These are phyloP conservation scores for Julus scandinavius DNA, from an alignment of 2,888 invertebrate species.

Conservation along the genomic window DNA sequence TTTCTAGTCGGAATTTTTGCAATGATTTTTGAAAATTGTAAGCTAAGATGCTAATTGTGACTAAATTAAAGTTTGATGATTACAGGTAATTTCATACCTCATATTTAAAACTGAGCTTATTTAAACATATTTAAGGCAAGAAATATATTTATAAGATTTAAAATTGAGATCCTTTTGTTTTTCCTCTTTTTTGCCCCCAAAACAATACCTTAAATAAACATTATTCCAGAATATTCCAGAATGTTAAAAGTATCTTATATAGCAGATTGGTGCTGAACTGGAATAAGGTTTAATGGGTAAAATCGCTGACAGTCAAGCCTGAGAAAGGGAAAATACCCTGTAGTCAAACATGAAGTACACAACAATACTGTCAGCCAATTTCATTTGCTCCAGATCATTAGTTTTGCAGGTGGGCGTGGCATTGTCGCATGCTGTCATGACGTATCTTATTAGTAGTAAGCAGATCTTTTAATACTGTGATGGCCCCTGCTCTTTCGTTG, in stretches of 20 bases:
- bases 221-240: no score
- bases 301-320: neutral
- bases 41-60: no score
- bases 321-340: neutral
- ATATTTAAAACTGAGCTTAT: neutral
- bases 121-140: neutral
- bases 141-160: neutral
- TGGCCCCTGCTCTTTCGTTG: constrained; percentile 12
- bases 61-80: no score
- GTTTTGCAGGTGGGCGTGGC: neutral
- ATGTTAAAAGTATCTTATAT: no score
- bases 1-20: no score
- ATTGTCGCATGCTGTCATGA: neutral
- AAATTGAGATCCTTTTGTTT: neutral
- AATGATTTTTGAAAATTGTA: no score
- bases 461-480: constrained; percentile 37
- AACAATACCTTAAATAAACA: neutral
- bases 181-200: neutral
- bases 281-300: neutral
- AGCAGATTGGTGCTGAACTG: no score
- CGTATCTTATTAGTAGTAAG: neutral
- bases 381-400: neutral
- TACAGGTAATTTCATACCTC: neutral
- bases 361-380: no score
- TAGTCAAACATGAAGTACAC: neutral